phyloP scores from a whole-genome alignment of 2,888 invertebrate species.

The Eupithecia tripunctaria region DNA sequence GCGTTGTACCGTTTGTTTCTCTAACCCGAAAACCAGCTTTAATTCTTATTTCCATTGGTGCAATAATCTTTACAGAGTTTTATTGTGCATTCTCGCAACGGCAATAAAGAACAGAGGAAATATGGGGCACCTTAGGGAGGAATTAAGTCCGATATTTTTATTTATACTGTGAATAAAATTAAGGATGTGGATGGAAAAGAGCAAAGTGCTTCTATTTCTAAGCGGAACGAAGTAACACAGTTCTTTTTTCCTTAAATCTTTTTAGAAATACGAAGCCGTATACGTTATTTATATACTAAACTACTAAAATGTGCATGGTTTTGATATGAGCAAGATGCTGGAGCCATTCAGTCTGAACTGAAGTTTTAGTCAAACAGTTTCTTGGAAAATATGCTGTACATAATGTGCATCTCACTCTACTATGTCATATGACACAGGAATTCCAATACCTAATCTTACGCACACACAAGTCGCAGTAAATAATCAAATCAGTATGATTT shows the following conservation, averaged over 20 bases:
- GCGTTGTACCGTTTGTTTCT: conserved; percentile 51
- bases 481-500: conserved; percentile 79
- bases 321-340: not conserved
- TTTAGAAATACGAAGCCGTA: not conserved
- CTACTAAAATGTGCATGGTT: not conserved
- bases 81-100: conserved; percentile 33
- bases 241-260: not conserved
- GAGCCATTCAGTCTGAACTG: not conserved
- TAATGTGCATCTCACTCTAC: not conserved
- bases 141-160: conserved; percentile 39
- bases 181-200: conserved; percentile 30
- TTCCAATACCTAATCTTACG: conserved; percentile 52
- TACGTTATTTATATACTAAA: not conserved
- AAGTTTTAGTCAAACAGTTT: not conserved
- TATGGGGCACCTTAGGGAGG: conserved; percentile 39
- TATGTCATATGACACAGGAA: not conserved
- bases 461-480: conserved; percentile 63
- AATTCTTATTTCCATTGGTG: conserved; percentile 45
- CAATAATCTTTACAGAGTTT: conserved; percentile 42
- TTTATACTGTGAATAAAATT: conserved; percentile 39
- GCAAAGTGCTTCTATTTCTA: conserved; percentile 21
- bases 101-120: conserved; percentile 37
- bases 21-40: conserved; percentile 49
- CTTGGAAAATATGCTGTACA: not conserved
- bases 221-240: not conserved